Conservation (phyloP, 92 coral and sea anemone species). For the Palythoa grandiflora region DNA sequence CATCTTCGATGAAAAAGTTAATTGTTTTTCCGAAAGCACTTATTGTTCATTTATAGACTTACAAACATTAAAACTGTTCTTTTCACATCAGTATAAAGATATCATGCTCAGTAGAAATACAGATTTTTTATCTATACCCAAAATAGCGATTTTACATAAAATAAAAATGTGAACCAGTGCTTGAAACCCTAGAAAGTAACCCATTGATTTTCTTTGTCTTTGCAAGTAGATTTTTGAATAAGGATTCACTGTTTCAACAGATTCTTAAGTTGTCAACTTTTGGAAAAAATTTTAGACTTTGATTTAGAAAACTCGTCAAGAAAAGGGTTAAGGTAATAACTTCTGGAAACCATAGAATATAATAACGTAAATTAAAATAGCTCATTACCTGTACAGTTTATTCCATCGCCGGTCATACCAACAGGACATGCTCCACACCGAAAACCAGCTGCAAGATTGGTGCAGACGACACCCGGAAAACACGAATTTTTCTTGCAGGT, state of each 20-base stretch:
- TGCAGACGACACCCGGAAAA: constrained; percentile 27
- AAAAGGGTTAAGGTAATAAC: neutral
- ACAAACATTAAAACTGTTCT: neutral
- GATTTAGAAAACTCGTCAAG: neutral
- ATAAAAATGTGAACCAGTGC: neutral
- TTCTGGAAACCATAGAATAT: too few species aligned
- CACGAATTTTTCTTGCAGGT: constrained; percentile 18
- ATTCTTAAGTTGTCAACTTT: too few species aligned
- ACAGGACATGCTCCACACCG: constrained; percentile 24
- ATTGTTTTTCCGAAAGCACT: too few species aligned
- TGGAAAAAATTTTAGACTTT: too few species aligned
- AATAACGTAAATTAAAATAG: neutral
- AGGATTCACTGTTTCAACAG: too few species aligned
- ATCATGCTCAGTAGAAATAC: neutral
- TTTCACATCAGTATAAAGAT: neutral
- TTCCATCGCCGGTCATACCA: constrained; percentile 18
- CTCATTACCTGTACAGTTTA: constrained; percentile 14
- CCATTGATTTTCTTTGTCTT: too few species aligned
- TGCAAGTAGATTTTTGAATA: too few species aligned
- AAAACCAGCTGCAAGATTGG: constrained; percentile 5
- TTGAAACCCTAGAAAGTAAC: neutral
- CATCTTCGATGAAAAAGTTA: too few species aligned
- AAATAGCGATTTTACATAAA: too few species aligned
- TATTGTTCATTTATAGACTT: too few species aligned
- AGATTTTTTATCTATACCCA: neutral